Percentiles rank a stretch among this genome's conserved stretches.
Conservation (phyloP, 2,113 vertebrate genomes). For the Mobula hypostoma region DNA sequence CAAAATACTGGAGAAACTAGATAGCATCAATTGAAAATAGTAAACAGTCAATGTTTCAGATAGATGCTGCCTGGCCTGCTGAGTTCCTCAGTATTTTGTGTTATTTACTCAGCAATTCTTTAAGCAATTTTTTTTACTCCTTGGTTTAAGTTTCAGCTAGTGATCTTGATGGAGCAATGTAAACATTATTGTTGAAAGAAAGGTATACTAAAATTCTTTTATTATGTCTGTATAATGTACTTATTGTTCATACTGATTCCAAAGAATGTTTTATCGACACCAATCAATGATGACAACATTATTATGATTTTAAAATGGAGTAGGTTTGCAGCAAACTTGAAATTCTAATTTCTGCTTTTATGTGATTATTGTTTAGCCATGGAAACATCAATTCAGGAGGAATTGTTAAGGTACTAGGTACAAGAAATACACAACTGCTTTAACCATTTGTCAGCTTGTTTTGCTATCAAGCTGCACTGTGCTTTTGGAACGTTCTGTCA, state of each 20-base stretch:
- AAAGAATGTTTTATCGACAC: background rate
- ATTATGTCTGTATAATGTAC: background rate
- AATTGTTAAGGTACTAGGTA: background rate
- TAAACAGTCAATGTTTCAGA: no score
- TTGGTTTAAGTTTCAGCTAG: background rate
- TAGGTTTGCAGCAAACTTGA: background rate
- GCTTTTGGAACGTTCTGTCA: slow-evolving; percentile 58
- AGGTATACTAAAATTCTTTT: background rate
- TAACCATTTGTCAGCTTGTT: slow-evolving; percentile 54
- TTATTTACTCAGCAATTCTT: no score
- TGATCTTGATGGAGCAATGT: background rate
- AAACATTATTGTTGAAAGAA: background rate
- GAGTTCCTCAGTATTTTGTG: no score
- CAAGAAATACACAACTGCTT: slow-evolving; percentile 47
- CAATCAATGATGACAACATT: background rate
- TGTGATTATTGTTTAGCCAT: background rate
- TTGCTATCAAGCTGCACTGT: slow-evolving; percentile 61
- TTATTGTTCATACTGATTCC: background rate
- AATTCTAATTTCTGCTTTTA: background rate
- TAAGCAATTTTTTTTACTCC: background rate
- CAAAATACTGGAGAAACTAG: no score
- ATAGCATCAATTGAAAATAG: no score
- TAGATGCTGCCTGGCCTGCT: no score
- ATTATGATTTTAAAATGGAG: background rate
- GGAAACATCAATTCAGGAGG: background rate